phyloP scores from a whole-genome alignment of 2,113 vertebrate species.

The Tichodroma muraria region DNA sequence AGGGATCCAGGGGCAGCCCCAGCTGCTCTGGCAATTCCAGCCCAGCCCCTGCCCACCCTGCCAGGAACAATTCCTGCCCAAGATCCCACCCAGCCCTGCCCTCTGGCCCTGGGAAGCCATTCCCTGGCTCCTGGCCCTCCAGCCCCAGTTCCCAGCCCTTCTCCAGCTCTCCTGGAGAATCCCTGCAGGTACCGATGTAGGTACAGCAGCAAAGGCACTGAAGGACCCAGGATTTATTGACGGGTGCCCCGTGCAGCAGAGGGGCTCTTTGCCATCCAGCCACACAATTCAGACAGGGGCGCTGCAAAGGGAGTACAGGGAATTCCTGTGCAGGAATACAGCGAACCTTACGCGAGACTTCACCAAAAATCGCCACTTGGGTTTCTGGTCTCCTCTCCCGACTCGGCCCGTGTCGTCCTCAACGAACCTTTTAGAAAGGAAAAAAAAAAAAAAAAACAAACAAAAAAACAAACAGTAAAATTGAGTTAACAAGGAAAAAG shows the following conservation, averaged over 20 bases:
- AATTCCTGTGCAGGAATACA: not conserved
- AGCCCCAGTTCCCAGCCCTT: not conserved
- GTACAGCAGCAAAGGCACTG: not conserved
- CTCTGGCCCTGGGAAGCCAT: not conserved
- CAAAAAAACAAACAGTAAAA: not conserved
- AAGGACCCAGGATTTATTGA: not conserved
- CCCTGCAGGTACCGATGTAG: not conserved
- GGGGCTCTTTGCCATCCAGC: not conserved
- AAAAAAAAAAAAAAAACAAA: too few species aligned
- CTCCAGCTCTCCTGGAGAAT: not conserved
- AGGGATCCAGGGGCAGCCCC: too few species aligned
- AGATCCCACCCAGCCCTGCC: not conserved
- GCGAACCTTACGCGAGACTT: not conserved
- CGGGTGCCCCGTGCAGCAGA: not conserved
- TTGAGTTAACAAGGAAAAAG: not conserved
- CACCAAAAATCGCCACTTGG: not conserved
- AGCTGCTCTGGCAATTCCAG: too few species aligned
- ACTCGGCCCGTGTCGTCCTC: accelerated
- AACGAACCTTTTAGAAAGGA: not conserved
- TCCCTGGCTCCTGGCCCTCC: accelerated
- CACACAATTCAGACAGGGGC: not conserved
- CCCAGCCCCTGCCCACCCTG: too few species aligned
- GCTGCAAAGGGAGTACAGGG: not conserved
- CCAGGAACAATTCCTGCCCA: not conserved
- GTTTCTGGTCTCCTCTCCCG: not conserved